phyloP scores from a whole-genome alignment of 1,140 invertebrate genomes.

The Eciton burchellii region DNA sequence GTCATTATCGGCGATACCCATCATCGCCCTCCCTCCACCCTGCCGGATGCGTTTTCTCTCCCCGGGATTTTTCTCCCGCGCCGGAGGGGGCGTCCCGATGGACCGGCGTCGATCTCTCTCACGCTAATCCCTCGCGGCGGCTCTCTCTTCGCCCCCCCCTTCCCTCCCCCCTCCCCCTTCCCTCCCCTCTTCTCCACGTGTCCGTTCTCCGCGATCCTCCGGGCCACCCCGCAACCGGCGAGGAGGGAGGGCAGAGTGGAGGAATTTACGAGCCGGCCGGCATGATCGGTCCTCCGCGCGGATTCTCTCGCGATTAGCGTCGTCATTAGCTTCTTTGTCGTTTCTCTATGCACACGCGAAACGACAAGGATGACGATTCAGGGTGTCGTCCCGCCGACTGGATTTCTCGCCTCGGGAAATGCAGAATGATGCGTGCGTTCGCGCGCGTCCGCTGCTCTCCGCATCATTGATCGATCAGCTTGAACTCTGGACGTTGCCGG shows the following conservation, averaged over 20 bases:
- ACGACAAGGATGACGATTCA: slow-evolving; percentile 62
- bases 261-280: slow-evolving; percentile 59
- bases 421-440: slow-evolving; percentile 9
- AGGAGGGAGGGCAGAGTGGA: slow-evolving; percentile 3
- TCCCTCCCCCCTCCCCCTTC: slow-evolving; percentile 8
- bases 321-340: slow-evolving; percentile 66
- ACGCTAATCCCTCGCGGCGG: slow-evolving; percentile 39
- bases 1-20: slow-evolving; percentile 28
- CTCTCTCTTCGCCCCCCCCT: too few species aligned
- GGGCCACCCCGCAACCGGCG: not conserved
- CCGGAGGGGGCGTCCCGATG: not conserved
- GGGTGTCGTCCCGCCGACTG: slow-evolving; percentile 25
- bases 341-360: not conserved
- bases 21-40: not conserved
- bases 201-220: slow-evolving; percentile 21
- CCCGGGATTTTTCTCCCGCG: slow-evolving; percentile 11
- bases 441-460: not conserved
- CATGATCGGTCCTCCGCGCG: slow-evolving; percentile 57
- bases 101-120: slow-evolving; percentile 23
- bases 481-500: too few species aligned
- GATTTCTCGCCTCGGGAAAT: slow-evolving; percentile 39
- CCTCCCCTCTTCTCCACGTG: not conserved
- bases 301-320: slow-evolving; percentile 61
- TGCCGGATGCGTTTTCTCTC: not conserved
- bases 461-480: not conserved